These are phyloP conservation scores for Myotis davidii DNA, from an alignment of 2,113 vertebrate species.

Conservation along the genomic window DNA sequence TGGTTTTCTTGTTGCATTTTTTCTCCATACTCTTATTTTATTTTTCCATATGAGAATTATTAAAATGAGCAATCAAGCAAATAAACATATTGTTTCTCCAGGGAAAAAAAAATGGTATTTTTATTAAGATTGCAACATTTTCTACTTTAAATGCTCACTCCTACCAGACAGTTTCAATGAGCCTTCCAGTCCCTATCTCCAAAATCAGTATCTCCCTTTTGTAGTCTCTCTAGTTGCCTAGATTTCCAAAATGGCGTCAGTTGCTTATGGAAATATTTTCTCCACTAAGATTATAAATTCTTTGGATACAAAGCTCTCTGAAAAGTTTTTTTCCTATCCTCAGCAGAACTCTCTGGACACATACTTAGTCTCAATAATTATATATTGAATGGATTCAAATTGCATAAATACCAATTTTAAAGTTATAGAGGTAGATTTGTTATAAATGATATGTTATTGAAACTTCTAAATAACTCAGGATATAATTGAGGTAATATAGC, in stretches of 20 bases:
- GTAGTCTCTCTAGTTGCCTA: background rate
- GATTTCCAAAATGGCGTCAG: background rate
- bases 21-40: background rate
- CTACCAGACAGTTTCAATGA: background rate
- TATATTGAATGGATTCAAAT: background rate
- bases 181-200: accelerated
- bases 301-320: background rate
- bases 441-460: background rate
- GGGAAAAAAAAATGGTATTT: background rate
- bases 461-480: background rate
- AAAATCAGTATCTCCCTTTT: background rate
- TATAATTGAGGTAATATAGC: background rate
- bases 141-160: background rate
- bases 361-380: background rate
- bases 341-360: background rate
- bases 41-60: background rate
- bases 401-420: background rate
- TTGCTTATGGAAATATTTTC: background rate
- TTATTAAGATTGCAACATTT: background rate
- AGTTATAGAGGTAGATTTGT: background rate
- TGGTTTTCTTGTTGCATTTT: background rate
- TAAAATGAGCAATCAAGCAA: background rate
- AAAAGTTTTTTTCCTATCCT: background rate
- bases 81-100: background rate
- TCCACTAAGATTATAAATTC: background rate